Base-by-base conservation (phyloP, 2,888 invertebrate species). In the Entomobrya proxima region DNA sequence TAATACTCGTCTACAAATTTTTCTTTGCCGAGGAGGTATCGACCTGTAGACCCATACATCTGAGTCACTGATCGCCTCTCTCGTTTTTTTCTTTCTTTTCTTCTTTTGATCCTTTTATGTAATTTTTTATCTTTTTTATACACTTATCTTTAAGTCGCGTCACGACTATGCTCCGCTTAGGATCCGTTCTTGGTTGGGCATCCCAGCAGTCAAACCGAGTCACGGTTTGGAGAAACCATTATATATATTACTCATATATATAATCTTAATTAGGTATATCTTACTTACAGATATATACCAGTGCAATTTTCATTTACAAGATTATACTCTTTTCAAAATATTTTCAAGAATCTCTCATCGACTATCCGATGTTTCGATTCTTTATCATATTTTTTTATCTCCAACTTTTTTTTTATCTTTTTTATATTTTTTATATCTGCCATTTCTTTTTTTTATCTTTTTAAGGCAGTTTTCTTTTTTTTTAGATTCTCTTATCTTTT, bases 131-230 rank as follows among this genome's bases (percentile, higher is more conserved):
- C 52, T 44, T 55, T 52, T 47, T 64, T 44, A 18, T 21, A 21
- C 27, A 15, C 61, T 80, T 35, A 52, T 79, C 35, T 32, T 64
- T 67, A 13, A 78, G 72, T 85, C 85, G 89, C 1, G 87, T 47
- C 88, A 88, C 89, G 81, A 82, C 84, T 88, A 67, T 75, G 37
- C 88, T 88, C 88, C 86, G 88, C 88, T 72, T 69, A 80, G 86
- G 80, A 72, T 35, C 64, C 75, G 52, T 52, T 50, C 4, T 18
- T 32, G 75, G 52, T 52, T 75, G 52, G 52, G 67, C 55, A 50
- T 58, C 83, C 84, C 27, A 81, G 89, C 89, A 88, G 89, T 89
- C 89, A 87, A 89, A 88, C 87, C 86, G 89, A 11, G 86, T 55
- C 89, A 87, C 89, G 85, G 87, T 86, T 87, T 82, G 89, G 89